Base-by-base conservation (phyloP, 2,797 vertebrate genomes). In the Crax fasciolata region DNA sequence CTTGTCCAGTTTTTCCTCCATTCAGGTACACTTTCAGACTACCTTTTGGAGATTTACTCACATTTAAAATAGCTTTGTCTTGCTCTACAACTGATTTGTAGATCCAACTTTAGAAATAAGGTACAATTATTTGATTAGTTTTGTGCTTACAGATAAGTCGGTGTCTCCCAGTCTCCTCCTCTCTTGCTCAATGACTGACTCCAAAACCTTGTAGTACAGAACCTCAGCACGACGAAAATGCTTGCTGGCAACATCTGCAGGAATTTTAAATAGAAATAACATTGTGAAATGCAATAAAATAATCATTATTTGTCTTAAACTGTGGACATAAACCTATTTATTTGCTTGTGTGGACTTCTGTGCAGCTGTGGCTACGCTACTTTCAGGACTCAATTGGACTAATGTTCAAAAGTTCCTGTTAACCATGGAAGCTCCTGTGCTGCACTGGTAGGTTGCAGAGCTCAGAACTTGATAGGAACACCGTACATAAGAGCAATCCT, bases 161-260 rank as follows among this genome's bases (percentile, higher is more conserved):
- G 95, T 93, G 8, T 99, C 98, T 92, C 99, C 99, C 85, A 99
- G 97, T 27, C 99, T 98, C 97, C 96, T 99, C 97, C 98, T 99
- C 96, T 99, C 99, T 76, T 99, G 98, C 88, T 99, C 98, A 63
- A 99, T 97, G 95, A 99, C 96, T 48, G 98, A 98, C 97, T 99
- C 99, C 95, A 99, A 94, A 44, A 99, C 99, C 97, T 99, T 98
- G 97, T 99, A 99, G 97, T 99, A 99, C 8, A 99, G 98, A 55
- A 98, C 98, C 96, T 99, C 99, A 9, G 99, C 98, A 95, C 98
- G 98, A 85, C 98, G 97, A 89, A 99, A 99, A 87, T 99, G 98
- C 97, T 98, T 99, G 89, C 98, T 98, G 32, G 98, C 98, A 96
- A 98, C 97, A 93, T 99, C 99, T 99, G 96, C 77, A 91, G 58